Conservation (phyloP, 2,797 vertebrate species). For the Natrix natrix region DNA sequence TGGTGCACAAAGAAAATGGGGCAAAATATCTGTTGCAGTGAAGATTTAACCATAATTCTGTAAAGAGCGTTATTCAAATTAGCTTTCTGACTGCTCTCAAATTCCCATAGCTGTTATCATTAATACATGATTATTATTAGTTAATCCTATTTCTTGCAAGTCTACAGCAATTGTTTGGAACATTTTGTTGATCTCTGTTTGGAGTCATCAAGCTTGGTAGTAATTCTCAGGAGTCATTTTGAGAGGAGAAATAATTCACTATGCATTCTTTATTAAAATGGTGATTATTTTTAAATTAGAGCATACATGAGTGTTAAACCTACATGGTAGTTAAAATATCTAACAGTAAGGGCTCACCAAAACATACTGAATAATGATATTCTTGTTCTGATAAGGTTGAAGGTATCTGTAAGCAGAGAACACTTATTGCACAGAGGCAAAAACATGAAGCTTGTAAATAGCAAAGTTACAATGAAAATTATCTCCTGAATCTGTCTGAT, state of each 20-base stretch:
- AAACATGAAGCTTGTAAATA: neutral
- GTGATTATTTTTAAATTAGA: neutral
- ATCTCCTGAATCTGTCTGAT: neutral
- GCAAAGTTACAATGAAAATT: neutral
- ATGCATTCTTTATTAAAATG: neutral
- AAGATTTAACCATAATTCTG: neutral
- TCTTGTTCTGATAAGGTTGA: neutral
- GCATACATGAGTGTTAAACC: neutral
- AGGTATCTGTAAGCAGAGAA: neutral
- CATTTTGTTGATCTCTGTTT: neutral
- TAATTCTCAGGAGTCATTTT: neutral
- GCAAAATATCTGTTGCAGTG: rapidly evolving
- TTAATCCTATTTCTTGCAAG: neutral
- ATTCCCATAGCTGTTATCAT: neutral
- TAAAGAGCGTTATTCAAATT: neutral
- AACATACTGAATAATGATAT: neutral
- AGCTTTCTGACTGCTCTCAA: neutral
- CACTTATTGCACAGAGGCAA: neutral
- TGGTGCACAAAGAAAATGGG: neutral
- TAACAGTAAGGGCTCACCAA: neutral
- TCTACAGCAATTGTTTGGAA: neutral
- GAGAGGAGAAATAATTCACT: neutral
- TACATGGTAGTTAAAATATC: neutral
- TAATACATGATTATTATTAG: conserved; percentile 19
- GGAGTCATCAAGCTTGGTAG: neutral